Conservation (phyloP, 2,888 invertebrate species). For the Caenorhabditis afra region DNA sequence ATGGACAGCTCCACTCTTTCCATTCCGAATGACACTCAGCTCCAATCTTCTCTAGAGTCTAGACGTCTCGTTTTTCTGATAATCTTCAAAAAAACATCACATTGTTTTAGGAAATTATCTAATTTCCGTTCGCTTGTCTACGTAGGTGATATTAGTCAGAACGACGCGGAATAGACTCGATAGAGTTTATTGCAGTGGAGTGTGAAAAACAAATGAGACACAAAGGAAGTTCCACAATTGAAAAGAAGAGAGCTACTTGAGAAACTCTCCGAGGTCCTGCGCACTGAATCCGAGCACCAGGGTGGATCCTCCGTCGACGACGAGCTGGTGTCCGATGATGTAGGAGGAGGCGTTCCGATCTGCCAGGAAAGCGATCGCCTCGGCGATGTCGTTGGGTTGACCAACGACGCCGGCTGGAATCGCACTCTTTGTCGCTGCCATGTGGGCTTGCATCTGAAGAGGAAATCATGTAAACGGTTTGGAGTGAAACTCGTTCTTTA, state of each 20-base stretch:
- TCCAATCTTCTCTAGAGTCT: too few species aligned
- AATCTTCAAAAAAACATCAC: too few species aligned
- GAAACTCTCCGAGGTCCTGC: constrained; percentile 10
- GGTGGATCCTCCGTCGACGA: constrained; percentile 56
- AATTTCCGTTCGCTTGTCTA: too few species aligned
- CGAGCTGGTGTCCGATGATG: constrained; percentile 58
- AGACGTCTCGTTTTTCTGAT: too few species aligned
- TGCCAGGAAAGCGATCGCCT: constrained; percentile 50
- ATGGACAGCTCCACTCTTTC: neutral
- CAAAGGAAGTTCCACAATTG: too few species aligned
- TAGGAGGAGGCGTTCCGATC: constrained; percentile 42
- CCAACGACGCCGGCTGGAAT: constrained; percentile 40
- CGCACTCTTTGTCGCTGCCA: constrained; percentile 15
- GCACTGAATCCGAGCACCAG: constrained; percentile 30
- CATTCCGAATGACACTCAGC: neutral
- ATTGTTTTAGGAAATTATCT: too few species aligned
- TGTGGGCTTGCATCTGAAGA: constrained; percentile 12
- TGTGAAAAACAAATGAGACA: too few species aligned
- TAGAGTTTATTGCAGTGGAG: too few species aligned
- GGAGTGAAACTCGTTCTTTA: too few species aligned
- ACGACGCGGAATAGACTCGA: too few species aligned
- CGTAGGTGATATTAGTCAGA: too few species aligned
- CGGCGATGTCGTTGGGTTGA: constrained; percentile 49
- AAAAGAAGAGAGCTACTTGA: neutral
- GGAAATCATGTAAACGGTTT: too few species aligned